Evolutionary conservation across 1,140 invertebrate species (phyloP).

Genomic region (Diabrotica undecimpunctata): DNA sequence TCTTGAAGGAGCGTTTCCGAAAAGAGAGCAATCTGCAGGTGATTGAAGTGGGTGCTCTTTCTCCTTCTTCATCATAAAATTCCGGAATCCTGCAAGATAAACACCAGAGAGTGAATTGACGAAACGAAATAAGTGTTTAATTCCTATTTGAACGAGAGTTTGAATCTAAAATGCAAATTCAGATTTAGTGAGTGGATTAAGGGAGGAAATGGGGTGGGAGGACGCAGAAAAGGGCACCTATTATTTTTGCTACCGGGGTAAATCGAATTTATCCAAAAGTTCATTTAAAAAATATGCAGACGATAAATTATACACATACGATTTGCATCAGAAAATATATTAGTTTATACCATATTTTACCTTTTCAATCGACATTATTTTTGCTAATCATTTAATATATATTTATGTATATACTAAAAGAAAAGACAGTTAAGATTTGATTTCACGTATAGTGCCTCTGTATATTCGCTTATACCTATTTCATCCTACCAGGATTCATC

Average conservation of each 20-base stretch:
- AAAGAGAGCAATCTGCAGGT: conserved; percentile 33
- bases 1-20: not conserved
- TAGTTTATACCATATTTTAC: too few species aligned
- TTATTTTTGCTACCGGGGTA: not conserved
- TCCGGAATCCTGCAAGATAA: conserved; percentile 29
- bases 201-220: conserved; percentile 5
- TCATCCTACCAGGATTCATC: too few species aligned
- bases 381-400: too few species aligned
- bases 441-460: too few species aligned
- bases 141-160: conserved; percentile 36
- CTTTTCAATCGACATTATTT: too few species aligned
- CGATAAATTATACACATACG: not conserved
- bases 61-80: conserved; percentile 30
- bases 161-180: conserved; percentile 48
- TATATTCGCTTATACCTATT: too few species aligned
- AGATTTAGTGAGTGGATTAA: conserved; percentile 33
- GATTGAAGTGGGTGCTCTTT: conserved; percentile 29
- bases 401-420: too few species aligned
- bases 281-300: not conserved
- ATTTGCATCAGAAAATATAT: too few species aligned
- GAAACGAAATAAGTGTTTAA: conserved; percentile 45
- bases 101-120: conserved; percentile 30
- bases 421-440: too few species aligned
- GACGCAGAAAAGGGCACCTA: not conserved
- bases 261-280: conserved; percentile 18